Base-by-base conservation (phyloP, 2,888 invertebrate species). In the Acanthoscelides obtectus region DNA sequence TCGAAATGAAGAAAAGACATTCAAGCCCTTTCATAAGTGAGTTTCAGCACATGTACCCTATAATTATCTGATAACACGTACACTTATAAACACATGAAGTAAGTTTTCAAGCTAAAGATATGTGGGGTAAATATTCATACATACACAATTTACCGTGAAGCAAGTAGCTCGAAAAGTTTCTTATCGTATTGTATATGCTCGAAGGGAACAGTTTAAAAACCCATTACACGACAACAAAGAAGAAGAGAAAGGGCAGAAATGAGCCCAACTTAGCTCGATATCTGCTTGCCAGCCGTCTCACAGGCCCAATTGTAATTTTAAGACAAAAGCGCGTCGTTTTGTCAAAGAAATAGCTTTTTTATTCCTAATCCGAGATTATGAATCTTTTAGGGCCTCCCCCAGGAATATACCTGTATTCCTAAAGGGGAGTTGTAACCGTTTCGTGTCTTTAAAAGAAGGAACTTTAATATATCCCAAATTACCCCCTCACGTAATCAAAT, bases 301-400 rank as follows among this genome's bases (percentile, higher is more conserved):
- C 74, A 79, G 83, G 84, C 73, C 81, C 83, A 83, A 84, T 84
- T 83, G 83, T 81, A 83, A 83, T 82, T 83, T 81, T 78, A 79
- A 83, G 82, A 83, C 82, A 83, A 83, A 84, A 83, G 83, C 77
- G 82, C 22, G 67, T 81, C 82, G 82, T 83, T 83, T 82, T 81
- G 82, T 83, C 82, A 82, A 83, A 83, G 83, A 83, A 83, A 83
- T 81, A 74, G 82, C 82, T 82, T 84, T 83, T 83, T 84, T 83
- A 81, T 82, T 75, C 81, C 82, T 84, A 84, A 84, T 84, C 83
- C 82, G 79, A 80, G 83, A 84, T 84, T 84, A 84, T 84, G 84
- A 84, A 83, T 84, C 83, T 84, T 84, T 83, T 82, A 83, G 81
- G 76, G 79, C 76, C 77, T 81, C 83, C 81, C 80, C 69, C 20